Base-by-base conservation (phyloP, 1,140 invertebrate genomes). In the Listronotus bonariensis region DNA sequence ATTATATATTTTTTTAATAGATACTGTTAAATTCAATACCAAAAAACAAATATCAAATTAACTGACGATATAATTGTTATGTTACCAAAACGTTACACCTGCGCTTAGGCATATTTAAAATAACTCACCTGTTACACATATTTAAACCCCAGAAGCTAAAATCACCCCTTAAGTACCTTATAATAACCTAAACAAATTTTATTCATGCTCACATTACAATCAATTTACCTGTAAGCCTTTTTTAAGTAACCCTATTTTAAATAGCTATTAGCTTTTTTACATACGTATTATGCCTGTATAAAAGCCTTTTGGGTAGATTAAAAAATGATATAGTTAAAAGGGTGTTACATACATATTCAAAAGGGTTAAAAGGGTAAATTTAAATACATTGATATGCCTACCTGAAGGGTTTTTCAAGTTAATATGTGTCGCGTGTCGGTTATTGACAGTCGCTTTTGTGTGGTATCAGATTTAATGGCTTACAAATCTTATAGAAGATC, bases 351-450 rank as follows among this genome's bases (percentile, higher is more conserved):
- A 49, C 46, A 49, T 49, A 49, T 49, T 49, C 15, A 49, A 49
- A 49, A 26, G 20, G 46, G 46, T 18, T 31, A 31, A 49, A 20
- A 49, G 46, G 46, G 46, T 49, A 17, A 49, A 49, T 49, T 49
- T 49, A 26, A 49, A 49, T 49, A 49, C 11, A 45, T 45, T 45
- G 34, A 45, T 15, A 45, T 45, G 14, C 8, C 17, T 49, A 49
- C 46, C 46, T 49, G 46, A n/a, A 49, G 46, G 46, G 46, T n/a
- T 49, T 49, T 20, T 45, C 14, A 45, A 45, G 4, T n/a, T 43
- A n/a, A 17, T n/a, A 14, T 17, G 20, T 49, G 46, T n/a, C 46
- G 45, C 41, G 12, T 43, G 45, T 48, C 45, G n/a, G n/a, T n/a
- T n/a, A n/a, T n/a, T n/a, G n/a, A n/a, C n/a, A n/a, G n/a, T n/a